phyloP scores from a whole-genome alignment of 2,113 vertebrate species.

The Oceanodroma tethys region DNA sequence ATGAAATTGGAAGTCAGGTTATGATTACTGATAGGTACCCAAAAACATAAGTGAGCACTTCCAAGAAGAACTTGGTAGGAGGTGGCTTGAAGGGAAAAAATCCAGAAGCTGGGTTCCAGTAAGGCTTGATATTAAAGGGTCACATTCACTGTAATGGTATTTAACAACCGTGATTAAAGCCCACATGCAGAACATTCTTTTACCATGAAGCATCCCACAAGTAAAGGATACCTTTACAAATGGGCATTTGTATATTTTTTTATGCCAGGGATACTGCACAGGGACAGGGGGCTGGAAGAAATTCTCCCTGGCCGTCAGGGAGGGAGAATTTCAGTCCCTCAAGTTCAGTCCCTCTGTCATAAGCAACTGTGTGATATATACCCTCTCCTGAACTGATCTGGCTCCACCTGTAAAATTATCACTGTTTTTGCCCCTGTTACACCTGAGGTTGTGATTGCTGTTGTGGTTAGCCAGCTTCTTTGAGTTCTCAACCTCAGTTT shows the following conservation, averaged over 20 bases:
- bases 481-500: neutral
- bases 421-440: accelerated
- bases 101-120: neutral
- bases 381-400: neutral
- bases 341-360: neutral
- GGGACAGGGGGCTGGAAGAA: neutral
- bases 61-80: neutral
- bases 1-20: neutral
- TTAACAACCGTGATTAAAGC: neutral
- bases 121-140: neutral
- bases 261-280: neutral
- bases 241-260: neutral
- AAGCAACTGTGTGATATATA: neutral
- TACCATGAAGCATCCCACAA: neutral
- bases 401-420: neutral
- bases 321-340: neutral
- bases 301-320: neutral
- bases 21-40: neutral
- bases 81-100: neutral
- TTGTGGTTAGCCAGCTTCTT: neutral
- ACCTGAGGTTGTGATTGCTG: neutral
- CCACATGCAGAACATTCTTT: neutral
- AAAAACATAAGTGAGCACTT: neutral
- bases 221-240: neutral
- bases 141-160: neutral